These are phyloP conservation scores for Nothoprocta pentlandii DNA, from an alignment of 2,113 vertebrate genomes.

Conservation along the genomic window DNA sequence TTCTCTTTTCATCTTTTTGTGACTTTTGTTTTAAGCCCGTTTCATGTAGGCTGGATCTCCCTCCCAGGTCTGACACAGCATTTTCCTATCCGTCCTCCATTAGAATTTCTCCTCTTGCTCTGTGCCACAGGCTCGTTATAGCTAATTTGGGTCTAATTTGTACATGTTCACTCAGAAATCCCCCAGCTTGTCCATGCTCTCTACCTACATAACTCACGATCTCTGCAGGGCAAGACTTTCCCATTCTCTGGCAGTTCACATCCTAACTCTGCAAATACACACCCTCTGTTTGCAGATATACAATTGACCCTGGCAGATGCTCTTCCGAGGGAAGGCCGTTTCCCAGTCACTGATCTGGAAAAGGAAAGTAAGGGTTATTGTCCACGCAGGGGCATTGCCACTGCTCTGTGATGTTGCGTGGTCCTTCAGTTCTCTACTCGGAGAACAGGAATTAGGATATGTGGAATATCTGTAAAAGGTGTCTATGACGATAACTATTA, in stretches of 20 bases:
- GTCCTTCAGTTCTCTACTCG: neutral
- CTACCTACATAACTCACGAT: neutral
- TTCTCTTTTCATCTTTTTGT: neutral
- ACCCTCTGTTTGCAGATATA: neutral
- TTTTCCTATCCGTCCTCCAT: neutral
- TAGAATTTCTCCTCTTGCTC: neutral
- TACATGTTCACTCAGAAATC: neutral
- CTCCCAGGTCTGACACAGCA: neutral
- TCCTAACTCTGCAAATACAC: neutral
- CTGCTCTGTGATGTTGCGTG: neutral
- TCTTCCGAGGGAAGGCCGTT: neutral
- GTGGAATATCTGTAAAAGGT: neutral
- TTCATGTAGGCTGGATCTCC: neutral
- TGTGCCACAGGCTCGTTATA: fast-evolving
- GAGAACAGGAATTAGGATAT: neutral
- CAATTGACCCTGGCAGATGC: neutral
- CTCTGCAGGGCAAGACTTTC: neutral
- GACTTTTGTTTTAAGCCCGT: neutral
- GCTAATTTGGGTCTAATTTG: neutral
- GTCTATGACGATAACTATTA: neutral
- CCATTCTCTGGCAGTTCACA: neutral
- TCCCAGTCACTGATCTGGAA: neutral
- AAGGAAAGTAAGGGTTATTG: neutral
- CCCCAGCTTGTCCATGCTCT: neutral
- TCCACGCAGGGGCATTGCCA: neutral